Evolutionary conservation across 1,140 invertebrate species (phyloP), one percentile per base, ranked within the genome.

Genomic region (Rhyzopertha dominica): DNA sequence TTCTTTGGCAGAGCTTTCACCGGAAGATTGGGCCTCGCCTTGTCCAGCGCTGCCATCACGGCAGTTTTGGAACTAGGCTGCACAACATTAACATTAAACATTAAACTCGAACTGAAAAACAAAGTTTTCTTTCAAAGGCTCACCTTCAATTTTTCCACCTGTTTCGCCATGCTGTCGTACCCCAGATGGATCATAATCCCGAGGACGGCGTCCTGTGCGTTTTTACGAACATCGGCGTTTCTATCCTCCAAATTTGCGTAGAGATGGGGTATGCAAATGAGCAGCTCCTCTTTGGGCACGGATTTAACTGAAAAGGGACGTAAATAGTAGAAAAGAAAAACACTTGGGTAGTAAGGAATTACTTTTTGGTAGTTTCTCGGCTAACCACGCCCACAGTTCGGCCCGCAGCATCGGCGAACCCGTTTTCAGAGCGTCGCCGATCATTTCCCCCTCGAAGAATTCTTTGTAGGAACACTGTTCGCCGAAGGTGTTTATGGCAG

Each of bases 121-220:
- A n/a, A n/a, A n/a, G n/a, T n/a, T n/a, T n/a, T n/a, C n/a, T n/a
- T n/a, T n/a, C 3, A 34, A 43, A 5, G 28, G 32, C 43, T 51
- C 66, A 85, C 84, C 76, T 94, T 94, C 1, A 92, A 63, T 66
- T 90, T 91, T 55, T 87, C 84, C 8, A 84, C 75, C 25, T 83
- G 81, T 44, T 82, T 82, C 3, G 77, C 67, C 83, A 95, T 89
- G 1, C 74, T 51, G 28, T 93, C 88, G 57, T 85, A 95, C 4
- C 91, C 89, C 1, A 92, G 68, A 68, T 95, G 92, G 43, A 95
- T 84, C 92, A 96, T 96, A 50, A 94, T 84, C 5, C 90, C 90
- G 17, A 95, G 65, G 14, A 95, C 79, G 31, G 87, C 87, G 60
- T 96, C 92, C 45, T 85, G 81, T 10, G 91, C 85, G 61, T 86